A percentile compares a stretch with the other conserved stretches of the same genome.
Evolutionary conservation across 1,140 invertebrate genomes (phyloP).

Genomic region (Hyles vespertilio): DNA sequence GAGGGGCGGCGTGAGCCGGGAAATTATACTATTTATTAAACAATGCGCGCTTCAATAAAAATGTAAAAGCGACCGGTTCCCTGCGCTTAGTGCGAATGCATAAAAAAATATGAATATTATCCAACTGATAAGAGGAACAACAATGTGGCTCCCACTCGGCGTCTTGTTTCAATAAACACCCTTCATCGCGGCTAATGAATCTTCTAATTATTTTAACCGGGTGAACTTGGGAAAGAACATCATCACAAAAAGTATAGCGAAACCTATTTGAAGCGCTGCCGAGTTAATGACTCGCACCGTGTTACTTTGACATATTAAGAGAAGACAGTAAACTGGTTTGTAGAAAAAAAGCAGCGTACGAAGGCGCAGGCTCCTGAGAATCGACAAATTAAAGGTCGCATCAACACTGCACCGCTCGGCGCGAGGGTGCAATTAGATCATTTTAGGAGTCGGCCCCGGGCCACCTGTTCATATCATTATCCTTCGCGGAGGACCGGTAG

Average conservation of each 20-base stretch:
- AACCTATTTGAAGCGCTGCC: conserved; percentile 34
- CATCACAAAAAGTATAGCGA: conserved; percentile 32
- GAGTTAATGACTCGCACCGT: conserved; percentile 52
- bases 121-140: background rate
- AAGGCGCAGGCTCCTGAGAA: conserved; percentile 31
- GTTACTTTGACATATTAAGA: conserved; percentile 67
- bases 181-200: conserved; percentile 31
- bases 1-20: conserved; percentile 23
- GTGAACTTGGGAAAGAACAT: conserved; percentile 26
- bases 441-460: conserved; percentile 27
- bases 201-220: conserved; percentile 46
- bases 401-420: conserved; percentile 40
- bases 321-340: conserved; percentile 53
- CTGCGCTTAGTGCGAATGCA: conserved; percentile 1
- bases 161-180: conserved; percentile 18
- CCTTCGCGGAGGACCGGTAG: conserved; percentile 9
- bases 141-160: background rate
- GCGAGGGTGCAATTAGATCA: conserved; percentile 37
- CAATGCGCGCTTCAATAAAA: conserved; percentile 40
- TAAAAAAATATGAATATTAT: conserved; percentile 4
- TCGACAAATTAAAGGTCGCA: conserved; percentile 55
- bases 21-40: conserved; percentile 44
- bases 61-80: conserved; percentile 40
- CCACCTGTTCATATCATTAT: conserved; percentile 34
- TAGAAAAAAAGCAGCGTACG: conserved; percentile 33